A percentile compares a stretch with the other conserved stretches of the same genome.
Evolutionary conservation across 2,888 invertebrate genomes (phyloP).

Genomic region (Anthophora plumipes): DNA sequence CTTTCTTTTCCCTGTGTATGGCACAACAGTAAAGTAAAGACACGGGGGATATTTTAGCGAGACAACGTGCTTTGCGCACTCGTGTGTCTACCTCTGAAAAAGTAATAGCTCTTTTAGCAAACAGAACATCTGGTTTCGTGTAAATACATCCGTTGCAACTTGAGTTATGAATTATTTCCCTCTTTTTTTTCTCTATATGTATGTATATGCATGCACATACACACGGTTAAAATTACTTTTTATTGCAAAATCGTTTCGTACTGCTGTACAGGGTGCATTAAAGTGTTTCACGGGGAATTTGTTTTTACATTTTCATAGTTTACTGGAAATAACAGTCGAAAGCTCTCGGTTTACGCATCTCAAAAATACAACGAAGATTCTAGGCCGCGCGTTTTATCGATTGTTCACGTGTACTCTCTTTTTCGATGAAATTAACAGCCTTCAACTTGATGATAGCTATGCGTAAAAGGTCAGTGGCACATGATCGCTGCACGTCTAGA

Average conservation of each 20-base stretch:
- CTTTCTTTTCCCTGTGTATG: neutral
- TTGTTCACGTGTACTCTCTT: no score
- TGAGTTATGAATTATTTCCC: neutral
- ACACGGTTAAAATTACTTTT: neutral
- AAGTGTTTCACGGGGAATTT: no score
- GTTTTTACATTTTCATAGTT: no score
- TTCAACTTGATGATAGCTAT: constrained; percentile 1
- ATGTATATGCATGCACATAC: neutral
- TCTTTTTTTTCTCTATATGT: neutral
- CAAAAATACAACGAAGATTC: no score
- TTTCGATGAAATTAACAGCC: no score
- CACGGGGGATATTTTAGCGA: neutral
- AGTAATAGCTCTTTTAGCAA: constrained; percentile 1
- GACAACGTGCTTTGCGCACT: neutral
- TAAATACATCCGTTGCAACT: constrained; percentile 3
- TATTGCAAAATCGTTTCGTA: neutral
- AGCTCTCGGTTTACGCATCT: no score
- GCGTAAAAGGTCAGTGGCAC: constrained; percentile 28
- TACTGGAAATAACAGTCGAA: no score
- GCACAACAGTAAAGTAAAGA: constrained; percentile 1
- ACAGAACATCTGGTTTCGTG: neutral
- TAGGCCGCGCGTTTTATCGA: no score
- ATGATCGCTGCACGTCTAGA: constrained; percentile 3
- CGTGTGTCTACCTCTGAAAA: constrained; percentile 12
- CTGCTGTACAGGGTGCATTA: no score